These are phyloP conservation scores for Drosophila sp. DNA, from an alignment of 1,140 invertebrate species.

Conservation along the genomic window DNA sequence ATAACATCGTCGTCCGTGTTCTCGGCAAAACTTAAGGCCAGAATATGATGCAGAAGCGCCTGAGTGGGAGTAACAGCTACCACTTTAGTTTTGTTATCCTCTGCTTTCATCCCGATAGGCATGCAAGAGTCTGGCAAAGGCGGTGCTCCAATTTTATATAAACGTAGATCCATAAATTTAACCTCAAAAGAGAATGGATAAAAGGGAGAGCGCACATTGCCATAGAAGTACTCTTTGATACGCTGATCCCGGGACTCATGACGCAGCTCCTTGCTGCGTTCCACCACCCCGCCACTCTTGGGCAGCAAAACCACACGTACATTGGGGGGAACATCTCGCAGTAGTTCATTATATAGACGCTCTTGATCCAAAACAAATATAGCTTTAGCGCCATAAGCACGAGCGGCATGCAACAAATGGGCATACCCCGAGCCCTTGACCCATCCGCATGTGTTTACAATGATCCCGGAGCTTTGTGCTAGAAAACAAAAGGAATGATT, in stretches of 20 bases:
- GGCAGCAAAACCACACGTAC: slow-evolving; percentile 97
- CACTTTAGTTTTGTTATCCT: slow-evolving; percentile 96
- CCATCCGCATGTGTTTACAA: slow-evolving; percentile 99
- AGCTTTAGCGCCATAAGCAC: slow-evolving; percentile 97
- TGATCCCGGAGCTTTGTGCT: slow-evolving; percentile 94
- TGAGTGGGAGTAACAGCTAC: slow-evolving; percentile 90
- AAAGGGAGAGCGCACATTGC: slow-evolving; percentile 88
- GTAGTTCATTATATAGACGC: slow-evolving; percentile 96
- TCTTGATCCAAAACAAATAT: slow-evolving; percentile 99
- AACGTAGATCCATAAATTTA: slow-evolving; percentile 92
- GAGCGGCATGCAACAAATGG: slow-evolving; percentile 92
- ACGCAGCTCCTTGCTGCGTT: slow-evolving; percentile 89
- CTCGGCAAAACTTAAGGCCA: slow-evolving; percentile 94
- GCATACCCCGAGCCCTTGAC: slow-evolving; percentile 95
- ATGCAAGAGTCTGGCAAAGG: slow-evolving; percentile 96
- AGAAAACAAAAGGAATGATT: slow-evolving; percentile 22
- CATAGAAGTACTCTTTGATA: slow-evolving; percentile 98
- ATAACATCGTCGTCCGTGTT: slow-evolving; percentile 91
- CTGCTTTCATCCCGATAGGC: slow-evolving; percentile 96
- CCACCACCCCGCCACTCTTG: slow-evolving; percentile 98
- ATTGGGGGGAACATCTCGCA: slow-evolving; percentile 95
- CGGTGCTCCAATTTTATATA: slow-evolving; percentile 97
- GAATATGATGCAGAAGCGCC: slow-evolving; percentile 92
- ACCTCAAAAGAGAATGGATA: slow-evolving; percentile 97
- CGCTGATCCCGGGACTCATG: slow-evolving; percentile 90